These are phyloP conservation scores for Murina feae DNA, from an alignment of 2,113 vertebrate species.

Conservation along the genomic window DNA sequence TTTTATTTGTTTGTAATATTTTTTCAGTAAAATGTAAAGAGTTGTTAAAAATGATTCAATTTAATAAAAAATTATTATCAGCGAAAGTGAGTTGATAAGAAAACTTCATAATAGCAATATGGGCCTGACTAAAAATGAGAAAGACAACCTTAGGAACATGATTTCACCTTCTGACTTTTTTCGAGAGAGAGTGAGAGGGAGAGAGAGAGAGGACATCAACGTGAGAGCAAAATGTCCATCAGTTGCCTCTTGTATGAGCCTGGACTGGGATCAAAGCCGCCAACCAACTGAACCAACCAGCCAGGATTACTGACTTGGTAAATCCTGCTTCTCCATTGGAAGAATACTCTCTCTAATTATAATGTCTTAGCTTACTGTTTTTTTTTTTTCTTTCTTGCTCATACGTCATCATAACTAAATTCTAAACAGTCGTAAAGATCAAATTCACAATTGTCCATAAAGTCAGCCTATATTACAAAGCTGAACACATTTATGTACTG, in stretches of 20 bases:
- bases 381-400: neutral
- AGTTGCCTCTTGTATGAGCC: neutral
- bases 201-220: neutral
- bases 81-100: neutral
- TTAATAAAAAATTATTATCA: neutral
- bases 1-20: neutral
- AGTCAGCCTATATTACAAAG: neutral
- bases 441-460: rapidly evolving
- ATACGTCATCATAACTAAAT: neutral
- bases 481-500: neutral
- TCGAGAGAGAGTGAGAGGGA: neutral
- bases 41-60: neutral
- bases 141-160: rapidly evolving
- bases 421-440: neutral
- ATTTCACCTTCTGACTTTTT: neutral
- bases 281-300: neutral
- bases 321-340: rapidly evolving
- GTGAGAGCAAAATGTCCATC: neutral
- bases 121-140: rapidly evolving
- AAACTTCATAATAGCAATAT: rapidly evolving
- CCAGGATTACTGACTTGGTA: neutral
- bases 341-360: rapidly evolving
- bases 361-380: rapidly evolving
- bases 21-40: neutral
- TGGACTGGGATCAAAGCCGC: neutral